Conservation (phyloP, 2,888 invertebrate genomes). For the Erebia aethiops region DNA sequence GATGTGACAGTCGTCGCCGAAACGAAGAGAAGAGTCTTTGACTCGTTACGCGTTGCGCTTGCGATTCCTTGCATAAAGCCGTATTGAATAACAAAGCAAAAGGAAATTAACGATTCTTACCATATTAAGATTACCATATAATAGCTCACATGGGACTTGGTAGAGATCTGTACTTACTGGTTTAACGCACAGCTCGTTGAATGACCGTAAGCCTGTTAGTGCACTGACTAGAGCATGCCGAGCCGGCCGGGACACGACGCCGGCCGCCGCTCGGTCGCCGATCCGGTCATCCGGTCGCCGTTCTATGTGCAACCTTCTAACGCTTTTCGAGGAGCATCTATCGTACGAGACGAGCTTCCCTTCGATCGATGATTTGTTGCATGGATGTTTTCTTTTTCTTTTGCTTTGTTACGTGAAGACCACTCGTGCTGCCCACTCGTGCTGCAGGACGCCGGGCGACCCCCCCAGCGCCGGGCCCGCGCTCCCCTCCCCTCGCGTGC, state of each 20-base stretch:
- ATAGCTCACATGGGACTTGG: constrained; percentile 70
- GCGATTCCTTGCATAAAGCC: constrained; percentile 76
- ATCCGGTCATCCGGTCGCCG: constrained; percentile 48
- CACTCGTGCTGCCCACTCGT: constrained; percentile 64
- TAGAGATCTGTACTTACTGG: constrained; percentile 65
- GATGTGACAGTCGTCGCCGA: constrained; percentile 13
- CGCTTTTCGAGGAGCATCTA: constrained; percentile 61
- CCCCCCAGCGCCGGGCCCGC: constrained; percentile 43
- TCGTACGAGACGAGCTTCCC: constrained; percentile 67
- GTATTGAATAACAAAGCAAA: constrained; percentile 79
- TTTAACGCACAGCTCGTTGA: constrained; percentile 79
- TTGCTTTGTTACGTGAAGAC: constrained; percentile 81
- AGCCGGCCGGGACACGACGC: constrained; percentile 45
- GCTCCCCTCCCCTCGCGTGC: constrained; percentile 77
- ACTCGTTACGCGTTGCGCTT: constrained; percentile 58
- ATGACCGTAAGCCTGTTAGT: constrained; percentile 80
- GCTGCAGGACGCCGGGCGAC: constrained; percentile 40
- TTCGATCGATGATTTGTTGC: constrained; percentile 65
- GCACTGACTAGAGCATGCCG: constrained; percentile 74
- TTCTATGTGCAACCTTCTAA: constrained; percentile 57
- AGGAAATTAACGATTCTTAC: constrained; percentile 70
- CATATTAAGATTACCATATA: constrained; percentile 53
- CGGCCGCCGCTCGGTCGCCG: constrained; percentile 39
- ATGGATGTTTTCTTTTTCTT: constrained; percentile 81
- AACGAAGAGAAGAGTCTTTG: constrained; percentile 2